Base-by-base conservation (phyloP, 2,113 vertebrate species). In the Potamarius usumacintae region DNA sequence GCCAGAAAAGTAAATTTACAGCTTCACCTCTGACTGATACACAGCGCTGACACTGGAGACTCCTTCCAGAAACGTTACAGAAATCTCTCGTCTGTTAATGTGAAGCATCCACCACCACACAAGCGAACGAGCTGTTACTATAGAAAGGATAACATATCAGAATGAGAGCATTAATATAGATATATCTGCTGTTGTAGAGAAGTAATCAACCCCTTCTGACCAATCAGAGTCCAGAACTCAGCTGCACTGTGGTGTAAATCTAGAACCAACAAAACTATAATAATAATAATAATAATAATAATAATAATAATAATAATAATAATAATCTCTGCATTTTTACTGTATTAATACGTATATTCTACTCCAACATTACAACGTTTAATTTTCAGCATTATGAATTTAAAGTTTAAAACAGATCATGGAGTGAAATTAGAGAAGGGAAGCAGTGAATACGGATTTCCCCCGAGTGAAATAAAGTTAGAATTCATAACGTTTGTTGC, bases 401-500 rank as follows among this genome's bases (percentile, higher is more conserved):
- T n/a, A 65, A 65, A n/a, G 25, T 27, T 65, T 65, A n/a, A 25
- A 65, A 3, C 22, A 10, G 62, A 69, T 69, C 4, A 69, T 30
- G n/a, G 15, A 12, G 69, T 42, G 30, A 42, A 34, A 7, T 17
- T 2, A 42, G 7, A 72, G 69, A 42, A 42, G 30, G 15, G 7
- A 17, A 18, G 17, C 1, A 18, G 2, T 8, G 9, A 15, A 7
- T 30, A 18, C 1, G 22, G 14, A 63, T 84, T 74, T 87, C 89
- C 85, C 86, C 72, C 11, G 86, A 82, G 86, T 65, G 63, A 60
- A 9, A 57, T 52, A 12, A 52, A 82, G 55, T 27, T 82, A n/a
- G 77, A 52, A 69, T 74, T 79, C 52, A 84, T 63, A 12, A 82
- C 52, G 65, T 86, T 90, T 90, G 84, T 90, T 90, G 80, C 86